Base-by-base conservation (phyloP, 2,888 invertebrate genomes). In the Chouioia cunea region DNA sequence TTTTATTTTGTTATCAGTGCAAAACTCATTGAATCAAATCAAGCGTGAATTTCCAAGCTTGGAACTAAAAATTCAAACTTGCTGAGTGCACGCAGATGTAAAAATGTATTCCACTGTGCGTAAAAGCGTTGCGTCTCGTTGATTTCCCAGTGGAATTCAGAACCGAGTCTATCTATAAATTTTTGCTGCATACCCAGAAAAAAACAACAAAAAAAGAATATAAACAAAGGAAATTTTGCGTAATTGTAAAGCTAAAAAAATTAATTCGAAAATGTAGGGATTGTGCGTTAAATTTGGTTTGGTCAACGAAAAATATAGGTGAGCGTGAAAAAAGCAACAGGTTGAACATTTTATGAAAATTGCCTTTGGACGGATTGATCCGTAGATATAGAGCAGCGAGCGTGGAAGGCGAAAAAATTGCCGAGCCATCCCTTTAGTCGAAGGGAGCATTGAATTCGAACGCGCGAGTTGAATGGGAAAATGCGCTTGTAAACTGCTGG, bases 81-180 rank as follows among this genome's bases (percentile, higher is more conserved):
- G 36, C 10, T 12, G 36, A 36, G 36, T 36, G 36, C 36, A 36
- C 36, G 36, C 36, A 36, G 36, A 36, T 12, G 36, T 36, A 36
- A 36, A 36, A 36, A 36, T 36, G 10, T 36, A 8, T 12, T 10
- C 14, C 16, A 60, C 47, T 70, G 70, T 52, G 23, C 23, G 15
- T 22, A 77, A 77, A 77, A 79, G 77, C 77, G 70, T 73, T 65
- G 76, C 75, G 75, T 78, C 36, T 36, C 36, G 77, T 74, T 79
- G 80, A 80, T 80, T 80, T 80, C 81, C 81, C 80, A 75, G 36
- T 74, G 80, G 79, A 71, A 76, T 75, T 75, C 77, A 48, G 10
- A 36, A 1, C 46, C 52, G 1, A 58, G 76, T 73, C 73, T 77
- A 75, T 81, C 78, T 79, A 79, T 80, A 80, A 79, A 81, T 81